phyloP scores from a whole-genome alignment of 2,113 vertebrate genomes.

The Barnardius zonarius region DNA sequence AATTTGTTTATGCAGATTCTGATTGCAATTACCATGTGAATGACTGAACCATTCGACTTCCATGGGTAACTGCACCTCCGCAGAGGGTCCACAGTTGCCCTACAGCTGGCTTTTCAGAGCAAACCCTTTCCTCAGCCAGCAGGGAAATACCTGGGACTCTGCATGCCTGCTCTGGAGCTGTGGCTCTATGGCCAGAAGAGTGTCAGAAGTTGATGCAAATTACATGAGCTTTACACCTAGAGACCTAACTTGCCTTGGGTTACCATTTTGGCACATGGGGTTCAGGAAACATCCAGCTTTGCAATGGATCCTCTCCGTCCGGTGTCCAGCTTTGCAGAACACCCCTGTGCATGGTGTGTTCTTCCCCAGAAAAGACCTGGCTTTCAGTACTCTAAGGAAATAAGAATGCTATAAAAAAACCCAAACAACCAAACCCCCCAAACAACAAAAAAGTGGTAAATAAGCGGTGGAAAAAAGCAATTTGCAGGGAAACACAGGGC shows the following conservation, averaged over 20 bases:
- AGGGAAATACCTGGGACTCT: background rate
- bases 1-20: background rate
- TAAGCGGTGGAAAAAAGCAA: background rate
- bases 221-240: constrained; percentile 52
- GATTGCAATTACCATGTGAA: background rate
- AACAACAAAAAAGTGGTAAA: background rate
- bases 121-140: background rate
- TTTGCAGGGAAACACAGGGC: background rate
- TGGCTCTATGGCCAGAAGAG: background rate
- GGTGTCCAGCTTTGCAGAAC: background rate
- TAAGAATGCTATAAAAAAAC: background rate
- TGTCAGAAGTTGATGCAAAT: constrained; percentile 13
- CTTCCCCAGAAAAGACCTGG: background rate
- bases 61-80: background rate
- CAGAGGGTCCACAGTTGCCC: background rate
- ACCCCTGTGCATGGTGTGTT: background rate
- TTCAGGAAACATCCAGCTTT: constrained; percentile 41
- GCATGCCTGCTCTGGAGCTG: background rate
- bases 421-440: background rate
- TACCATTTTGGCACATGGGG: constrained; percentile 50
- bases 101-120: background rate
- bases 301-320: constrained; percentile 43
- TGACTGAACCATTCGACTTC: background rate
- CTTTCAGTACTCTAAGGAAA: background rate
- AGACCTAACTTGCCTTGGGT: constrained; percentile 47